phyloP scores from a whole-genome alignment of 2,113 vertebrate genomes.

The Diphyllodes magnificus region DNA sequence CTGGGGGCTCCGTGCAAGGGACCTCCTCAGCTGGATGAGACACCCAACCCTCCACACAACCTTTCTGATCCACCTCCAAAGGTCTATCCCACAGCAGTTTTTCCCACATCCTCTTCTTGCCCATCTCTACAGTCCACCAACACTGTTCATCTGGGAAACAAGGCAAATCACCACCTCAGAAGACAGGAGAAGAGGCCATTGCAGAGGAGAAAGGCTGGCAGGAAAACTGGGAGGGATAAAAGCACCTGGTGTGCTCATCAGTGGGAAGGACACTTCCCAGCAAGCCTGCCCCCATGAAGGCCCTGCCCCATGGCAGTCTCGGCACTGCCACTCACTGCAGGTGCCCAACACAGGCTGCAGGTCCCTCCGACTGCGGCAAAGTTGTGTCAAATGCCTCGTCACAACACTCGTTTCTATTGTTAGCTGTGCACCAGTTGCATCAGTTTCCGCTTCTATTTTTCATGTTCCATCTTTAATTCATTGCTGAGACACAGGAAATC shows the following conservation, averaged over 20 bases:
- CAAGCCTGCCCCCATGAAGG: background rate
- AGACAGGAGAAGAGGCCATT: background rate
- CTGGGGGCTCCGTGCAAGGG: too few species aligned
- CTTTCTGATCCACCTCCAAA: background rate
- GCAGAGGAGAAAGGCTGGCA: background rate
- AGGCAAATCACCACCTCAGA: background rate
- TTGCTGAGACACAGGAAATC: background rate
- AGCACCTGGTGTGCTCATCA: background rate
- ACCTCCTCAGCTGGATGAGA: background rate
- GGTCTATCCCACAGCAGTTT: background rate
- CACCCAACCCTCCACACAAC: background rate
- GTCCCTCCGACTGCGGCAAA: background rate
- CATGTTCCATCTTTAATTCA: background rate
- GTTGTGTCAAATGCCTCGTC: accelerated
- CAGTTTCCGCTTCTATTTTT: background rate
- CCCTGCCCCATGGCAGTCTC: accelerated
- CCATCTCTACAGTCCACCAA: background rate
- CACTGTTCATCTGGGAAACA: accelerated
- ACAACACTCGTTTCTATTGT: background rate
- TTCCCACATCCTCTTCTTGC: background rate
- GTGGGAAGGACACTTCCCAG: accelerated
- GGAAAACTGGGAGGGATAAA: background rate
- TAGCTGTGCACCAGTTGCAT: background rate
- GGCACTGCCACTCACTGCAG: background rate
- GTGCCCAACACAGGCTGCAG: accelerated